Evolutionary conservation across 2,113 vertebrate genomes (phyloP).

Genomic region (Anguilla rostrata): DNA sequence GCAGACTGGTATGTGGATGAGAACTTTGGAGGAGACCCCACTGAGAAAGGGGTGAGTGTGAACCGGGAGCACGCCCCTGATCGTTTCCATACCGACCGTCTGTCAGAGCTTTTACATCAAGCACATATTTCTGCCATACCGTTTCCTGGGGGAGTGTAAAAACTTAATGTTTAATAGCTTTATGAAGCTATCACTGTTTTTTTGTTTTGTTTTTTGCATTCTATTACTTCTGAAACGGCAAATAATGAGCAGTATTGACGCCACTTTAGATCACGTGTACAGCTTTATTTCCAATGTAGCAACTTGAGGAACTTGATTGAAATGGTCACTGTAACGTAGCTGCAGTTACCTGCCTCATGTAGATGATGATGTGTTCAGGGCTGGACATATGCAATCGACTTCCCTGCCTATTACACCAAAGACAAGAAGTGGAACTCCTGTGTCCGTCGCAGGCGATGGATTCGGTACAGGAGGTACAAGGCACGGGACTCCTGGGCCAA

Average conservation of each 20-base stretch:
- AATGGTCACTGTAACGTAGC: neutral
- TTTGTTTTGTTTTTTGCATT: neutral
- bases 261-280: neutral
- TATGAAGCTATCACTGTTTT: neutral
- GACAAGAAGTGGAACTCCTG: conserved; percentile 98
- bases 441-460: conserved; percentile 89
- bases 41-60: conserved; percentile 88
- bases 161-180: neutral
- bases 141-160: too few species aligned
- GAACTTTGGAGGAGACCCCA: conserved; percentile 93
- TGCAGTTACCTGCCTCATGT: neutral
- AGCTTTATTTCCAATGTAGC: neutral
- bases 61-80: neutral
- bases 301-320: neutral
- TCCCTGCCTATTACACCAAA: conserved; percentile 90
- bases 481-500: conserved; percentile 88
- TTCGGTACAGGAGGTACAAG: conserved; percentile 91
- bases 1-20: conserved; percentile 94
- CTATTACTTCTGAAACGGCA: neutral
- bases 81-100: neutral
- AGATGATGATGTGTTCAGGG: conserved; percentile 69
- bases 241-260: neutral
- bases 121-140: neutral
- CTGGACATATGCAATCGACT: conserved; percentile 94
- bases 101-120: neutral